These are phyloP conservation scores for Scolopax bukidnonensis DNA, from an alignment of 2,797 vertebrate genomes.

Conservation along the genomic window DNA sequence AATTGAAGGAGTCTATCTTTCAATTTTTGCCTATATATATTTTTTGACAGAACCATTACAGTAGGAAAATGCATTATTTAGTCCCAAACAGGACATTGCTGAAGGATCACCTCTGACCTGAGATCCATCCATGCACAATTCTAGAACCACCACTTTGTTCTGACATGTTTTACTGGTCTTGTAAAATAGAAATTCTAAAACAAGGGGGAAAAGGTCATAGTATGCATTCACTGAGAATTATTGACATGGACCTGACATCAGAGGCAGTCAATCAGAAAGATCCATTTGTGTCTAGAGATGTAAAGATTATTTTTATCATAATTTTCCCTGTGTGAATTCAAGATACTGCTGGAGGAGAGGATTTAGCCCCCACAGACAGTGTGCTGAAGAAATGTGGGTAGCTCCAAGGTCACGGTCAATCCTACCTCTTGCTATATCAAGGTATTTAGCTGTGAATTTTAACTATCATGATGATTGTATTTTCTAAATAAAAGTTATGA, in stretches of 20 bases:
- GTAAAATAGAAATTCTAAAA: constrained; percentile 56
- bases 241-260: not conserved
- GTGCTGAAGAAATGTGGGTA: not conserved
- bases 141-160: not conserved
- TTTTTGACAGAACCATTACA: not conserved
- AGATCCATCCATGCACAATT: not conserved
- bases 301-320: constrained; percentile 64
- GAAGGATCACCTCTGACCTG: constrained; percentile 29
- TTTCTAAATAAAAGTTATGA: not conserved
- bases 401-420: not conserved
- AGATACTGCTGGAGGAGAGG: not conserved
- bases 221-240: constrained; percentile 41
- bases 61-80: constrained; percentile 10
- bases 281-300: constrained; percentile 28
- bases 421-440: not conserved
- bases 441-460: not conserved
- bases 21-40: not conserved
- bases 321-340: constrained; percentile 31
- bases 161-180: constrained; percentile 43
- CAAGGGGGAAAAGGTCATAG: constrained; percentile 60
- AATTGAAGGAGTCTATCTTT: not conserved
- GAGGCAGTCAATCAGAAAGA: constrained; percentile 54
- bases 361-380: constrained; percentile 2
- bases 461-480: not conserved
- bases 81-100: not conserved